Base-by-base conservation (phyloP, 2,113 vertebrate genomes). In the Nesoenas mayeri region DNA sequence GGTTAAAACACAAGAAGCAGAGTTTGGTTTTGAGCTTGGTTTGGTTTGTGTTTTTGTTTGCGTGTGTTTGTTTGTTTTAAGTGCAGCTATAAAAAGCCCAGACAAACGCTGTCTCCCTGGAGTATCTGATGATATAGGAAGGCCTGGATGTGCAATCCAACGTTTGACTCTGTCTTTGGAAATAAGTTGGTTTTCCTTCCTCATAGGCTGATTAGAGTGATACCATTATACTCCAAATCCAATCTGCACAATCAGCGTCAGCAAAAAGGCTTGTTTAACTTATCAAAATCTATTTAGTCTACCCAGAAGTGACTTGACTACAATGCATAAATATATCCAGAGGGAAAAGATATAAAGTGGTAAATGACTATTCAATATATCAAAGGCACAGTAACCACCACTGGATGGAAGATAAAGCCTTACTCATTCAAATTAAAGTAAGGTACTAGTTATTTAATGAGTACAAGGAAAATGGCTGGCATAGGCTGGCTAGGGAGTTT, bases 181-280 rank as follows among this genome's bases (percentile, higher is more conserved):
- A 72, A 69, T 36, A 71, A 32, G 9, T 40, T 61, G 26, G 4
- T 54, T 51, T 58, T 88, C 29, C 69, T 64, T 95, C 85, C 88
- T 88, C 5, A 0, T 83, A 75, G 51, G n/a, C 69, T 81, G 85
- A 94, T 96, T 83, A 94, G 38, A 57, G 24, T 48, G 79, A 94
- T 91, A 69, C 29, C 26, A 84, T 86, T 71, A 70, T 28, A 65
- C 61, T 90, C 66, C 42, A 90, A 83, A 93, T 85, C 53, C 44
- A 86, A 97, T 93, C 92, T 93, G 65, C 47, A 70, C 5, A 8
- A 73, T 88, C 79, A 86, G 69, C 5, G 0, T 90, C 95, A 96
- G 90, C 94, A 96, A 57, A 91, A 95, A 96, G 71, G 85, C 38
- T 94, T 88, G 58, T 91, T 94, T 93, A 94, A 80, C 72, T 90